Evolutionary conservation across 92 coral and sea anemone species (phyloP).

Genomic region (Heteractis magnifica): DNA sequence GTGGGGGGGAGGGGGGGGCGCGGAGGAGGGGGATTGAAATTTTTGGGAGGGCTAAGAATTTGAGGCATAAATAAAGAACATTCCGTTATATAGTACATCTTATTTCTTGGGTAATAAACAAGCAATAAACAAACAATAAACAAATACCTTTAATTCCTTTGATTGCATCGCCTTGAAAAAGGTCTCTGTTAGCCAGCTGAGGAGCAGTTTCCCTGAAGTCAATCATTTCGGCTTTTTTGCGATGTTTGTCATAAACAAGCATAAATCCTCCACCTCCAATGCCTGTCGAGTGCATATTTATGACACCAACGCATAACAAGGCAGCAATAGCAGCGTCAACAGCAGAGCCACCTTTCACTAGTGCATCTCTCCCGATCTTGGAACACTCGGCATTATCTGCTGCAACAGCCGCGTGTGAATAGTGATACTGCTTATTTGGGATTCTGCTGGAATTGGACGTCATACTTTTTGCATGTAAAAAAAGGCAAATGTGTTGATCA

Average conservation of each 20-base stretch:
- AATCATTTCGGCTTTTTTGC: slow-evolving; percentile 81
- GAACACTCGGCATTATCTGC: slow-evolving; percentile 86
- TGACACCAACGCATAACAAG: slow-evolving; percentile 93
- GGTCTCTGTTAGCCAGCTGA: slow-evolving; percentile 61
- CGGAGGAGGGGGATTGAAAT: no score
- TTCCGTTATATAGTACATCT: no score
- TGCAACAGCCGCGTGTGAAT: slow-evolving; percentile 89
- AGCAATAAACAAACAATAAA: background rate
- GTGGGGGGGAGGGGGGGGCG: no score
- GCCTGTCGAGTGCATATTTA: slow-evolving; percentile 93
- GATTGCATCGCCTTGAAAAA: slow-evolving; percentile 85
- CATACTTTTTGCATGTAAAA: slow-evolving; percentile 10
- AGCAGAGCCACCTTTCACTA: slow-evolving; percentile 85
- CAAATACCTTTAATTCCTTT: slow-evolving; percentile 88
- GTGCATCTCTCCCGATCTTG: slow-evolving; percentile 69
- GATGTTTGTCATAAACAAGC: slow-evolving; percentile 76
- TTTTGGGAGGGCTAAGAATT: no score
- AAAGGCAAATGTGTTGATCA: background rate
- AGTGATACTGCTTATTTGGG: slow-evolving; percentile 39
- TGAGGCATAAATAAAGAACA: no score
- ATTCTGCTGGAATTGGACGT: slow-evolving; percentile 23
- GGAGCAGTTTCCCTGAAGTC: slow-evolving; percentile 99
- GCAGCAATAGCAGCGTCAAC: slow-evolving; percentile 92
- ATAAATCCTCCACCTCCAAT: slow-evolving; percentile 99
- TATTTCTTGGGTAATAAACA: background rate